Evolutionary conservation across 2,113 vertebrate genomes (phyloP), one percentile per base, ranked within the genome.

Genomic region (Potamarius usumacintae): DNA sequence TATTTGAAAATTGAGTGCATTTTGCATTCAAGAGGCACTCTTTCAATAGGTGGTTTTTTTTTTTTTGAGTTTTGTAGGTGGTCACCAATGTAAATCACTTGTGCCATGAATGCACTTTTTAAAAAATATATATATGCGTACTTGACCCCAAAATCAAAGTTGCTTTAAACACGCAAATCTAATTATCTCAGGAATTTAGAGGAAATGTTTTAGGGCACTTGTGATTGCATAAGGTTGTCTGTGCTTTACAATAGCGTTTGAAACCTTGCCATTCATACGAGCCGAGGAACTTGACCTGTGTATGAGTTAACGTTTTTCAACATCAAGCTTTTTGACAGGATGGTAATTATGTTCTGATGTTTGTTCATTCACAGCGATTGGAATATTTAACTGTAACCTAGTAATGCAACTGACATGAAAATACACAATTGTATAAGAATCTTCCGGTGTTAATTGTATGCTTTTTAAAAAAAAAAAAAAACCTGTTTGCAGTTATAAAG

Each of bases 351-450:
- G 4, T 69, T 53, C 9, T 65, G 84, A 53, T 15, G 25, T 83
- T 71, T 81, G 18, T 15, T 48, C 25, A 48, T n/a, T 50, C 65
- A 30, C 12, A 65, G 34, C 7, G 25, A 25, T 25, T 55, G 55
- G 57, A 87, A 89, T 81, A 85, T 63, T 27, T 69, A 89, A 30
- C 27, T 62, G 58, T 67, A 80, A 34, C 74, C 48, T 87, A 48
- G 50, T 42, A 53, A 10, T 69, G 62, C 15, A 15, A 58, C 57
- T 22, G 25, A 50, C 85, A n/a, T 30, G 55, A 57, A 55, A 67
- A 80, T 57, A 57, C 53, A 57, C 9, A 3, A 79, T 89, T 74
- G 55, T 52, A 17, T 50, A 14, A 12, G 8, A 72, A 11, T 63
- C 69, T 27, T 42, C 0, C 17, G 2, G 17, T 30, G 25, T 42